phyloP scores from a whole-genome alignment of 53 echinoderm and acorn worm species.

The Henricia sp. region DNA sequence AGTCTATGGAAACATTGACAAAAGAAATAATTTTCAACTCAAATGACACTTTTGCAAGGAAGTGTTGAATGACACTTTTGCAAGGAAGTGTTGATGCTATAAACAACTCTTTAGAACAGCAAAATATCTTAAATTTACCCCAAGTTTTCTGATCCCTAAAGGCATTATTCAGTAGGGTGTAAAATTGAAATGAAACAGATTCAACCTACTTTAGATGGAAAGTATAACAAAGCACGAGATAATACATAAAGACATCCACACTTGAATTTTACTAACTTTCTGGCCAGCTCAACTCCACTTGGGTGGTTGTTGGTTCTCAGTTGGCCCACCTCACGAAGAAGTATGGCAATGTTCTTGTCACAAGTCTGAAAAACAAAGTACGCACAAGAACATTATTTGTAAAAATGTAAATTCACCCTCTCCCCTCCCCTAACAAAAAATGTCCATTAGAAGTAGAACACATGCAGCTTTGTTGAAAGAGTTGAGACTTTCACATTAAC shows the following conservation, averaged over 20 bases:
- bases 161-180: not conserved
- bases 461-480: too few relatives aligned
- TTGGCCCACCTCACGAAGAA: constrained; percentile 74
- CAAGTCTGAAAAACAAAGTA: constrained; percentile 72
- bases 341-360: constrained; percentile 88
- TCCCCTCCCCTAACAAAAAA: too few relatives aligned
- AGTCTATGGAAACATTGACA: constrained; percentile 37
- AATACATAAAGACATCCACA: not conserved
- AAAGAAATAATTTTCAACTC: not conserved
- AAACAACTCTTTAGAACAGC: too few relatives aligned
- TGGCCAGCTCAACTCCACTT: constrained; percentile 68
- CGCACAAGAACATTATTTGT: too few relatives aligned
- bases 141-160: too few relatives aligned
- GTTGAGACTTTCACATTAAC: too few relatives aligned
- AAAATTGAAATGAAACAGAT: not conserved
- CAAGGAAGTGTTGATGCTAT: too few relatives aligned
- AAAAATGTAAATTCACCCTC: too few relatives aligned
- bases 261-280: constrained; percentile 65
- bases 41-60: not conserved
- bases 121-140: too few relatives aligned
- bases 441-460: too few relatives aligned
- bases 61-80: too few relatives aligned
- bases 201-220: not conserved
- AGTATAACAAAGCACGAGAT: not conserved
- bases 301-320: constrained; percentile 79